Percentiles rank a stretch among this genome's conserved stretches.
These are phyloP conservation scores for Molothrus ater DNA, from an alignment of 2,797 vertebrate genomes.

Conservation along the genomic window DNA sequence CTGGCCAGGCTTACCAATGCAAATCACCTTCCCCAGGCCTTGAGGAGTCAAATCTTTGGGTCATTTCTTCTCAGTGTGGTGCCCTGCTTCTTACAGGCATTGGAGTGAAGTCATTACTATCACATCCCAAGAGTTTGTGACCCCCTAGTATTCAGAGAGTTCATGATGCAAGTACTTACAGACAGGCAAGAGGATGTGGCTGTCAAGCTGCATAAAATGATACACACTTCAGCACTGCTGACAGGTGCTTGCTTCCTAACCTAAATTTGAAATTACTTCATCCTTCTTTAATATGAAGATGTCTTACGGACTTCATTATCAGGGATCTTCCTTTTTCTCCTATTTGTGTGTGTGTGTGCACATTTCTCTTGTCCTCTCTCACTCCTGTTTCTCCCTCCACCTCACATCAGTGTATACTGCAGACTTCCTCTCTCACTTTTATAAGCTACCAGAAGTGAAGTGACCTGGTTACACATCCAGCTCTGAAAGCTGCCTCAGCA, in stretches of 20 bases:
- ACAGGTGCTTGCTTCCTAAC: background rate
- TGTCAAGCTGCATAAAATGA: background rate
- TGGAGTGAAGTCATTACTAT: background rate
- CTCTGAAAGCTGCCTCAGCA: constrained; percentile 50
- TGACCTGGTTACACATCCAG: constrained; percentile 34
- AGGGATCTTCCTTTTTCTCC: background rate
- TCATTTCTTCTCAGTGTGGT: background rate
- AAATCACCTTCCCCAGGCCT: background rate
- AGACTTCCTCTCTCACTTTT: constrained; percentile 54
- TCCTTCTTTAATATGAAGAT: background rate
- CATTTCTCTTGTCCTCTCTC: background rate
- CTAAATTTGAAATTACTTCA: background rate
- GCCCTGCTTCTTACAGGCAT: background rate
- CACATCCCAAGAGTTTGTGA: background rate
- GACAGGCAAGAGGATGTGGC: background rate
- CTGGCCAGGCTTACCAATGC: background rate
- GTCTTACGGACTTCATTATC: background rate
- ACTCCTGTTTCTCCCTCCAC: background rate
- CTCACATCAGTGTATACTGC: background rate
- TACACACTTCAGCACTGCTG: background rate
- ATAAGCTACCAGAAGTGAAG: constrained; percentile 54
- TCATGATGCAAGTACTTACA: background rate
- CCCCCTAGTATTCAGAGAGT: background rate
- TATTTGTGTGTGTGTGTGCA: background rate
- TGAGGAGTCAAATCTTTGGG: background rate